Base-by-base conservation (phyloP, 2,797 vertebrate species). In the Chaunax sp. region DNA sequence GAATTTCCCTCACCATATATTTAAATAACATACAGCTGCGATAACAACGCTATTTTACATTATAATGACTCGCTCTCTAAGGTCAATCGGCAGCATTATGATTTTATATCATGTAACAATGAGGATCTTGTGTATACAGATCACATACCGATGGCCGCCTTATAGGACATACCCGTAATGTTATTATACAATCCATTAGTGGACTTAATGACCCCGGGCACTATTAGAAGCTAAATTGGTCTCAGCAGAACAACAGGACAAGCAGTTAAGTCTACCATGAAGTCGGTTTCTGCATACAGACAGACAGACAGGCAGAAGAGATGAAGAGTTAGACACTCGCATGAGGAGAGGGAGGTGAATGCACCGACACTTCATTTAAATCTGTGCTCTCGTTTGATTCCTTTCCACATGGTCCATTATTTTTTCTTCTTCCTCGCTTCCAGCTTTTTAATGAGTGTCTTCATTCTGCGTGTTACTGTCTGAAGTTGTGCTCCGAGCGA, bases 391-490 rank as follows among this genome's bases (percentile, higher is more conserved):
- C 77, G 87, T 90, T 86, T 85, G 80, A 87, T 82, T 87, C 72
- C 52, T 77, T 80, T 87, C 84, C 55, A 28, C 80, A 77, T 68
- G 80, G 80, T 85, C 80, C 82, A 82, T 85, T 85, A 81, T 88
- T 84, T 78, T 77, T 26, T 22, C 20, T 12, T 53, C 67, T 53
- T 28, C 67, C 77, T 73, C 6, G 37, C 86, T 72, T 89, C 73
- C 55, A 85, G 84, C 70, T 81, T 90, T 92, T 90, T 90, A 92
- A 92, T 91, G 90, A 91, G 90, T 59, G 74, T 89, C 78, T 87
- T 88, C 78, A 85, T 87, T 77, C 70, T 60, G 65, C 80, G 40
- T 83, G 87, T 83, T 85, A 71, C 85, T 73, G 84, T 85, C 86
- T 86, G 79, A 86, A 81, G 80, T 69, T 41, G 56, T 23, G 81